These are phyloP conservation scores for Agrochola macilenta DNA, from an alignment of 2,888 invertebrate genomes.

Conservation along the genomic window DNA sequence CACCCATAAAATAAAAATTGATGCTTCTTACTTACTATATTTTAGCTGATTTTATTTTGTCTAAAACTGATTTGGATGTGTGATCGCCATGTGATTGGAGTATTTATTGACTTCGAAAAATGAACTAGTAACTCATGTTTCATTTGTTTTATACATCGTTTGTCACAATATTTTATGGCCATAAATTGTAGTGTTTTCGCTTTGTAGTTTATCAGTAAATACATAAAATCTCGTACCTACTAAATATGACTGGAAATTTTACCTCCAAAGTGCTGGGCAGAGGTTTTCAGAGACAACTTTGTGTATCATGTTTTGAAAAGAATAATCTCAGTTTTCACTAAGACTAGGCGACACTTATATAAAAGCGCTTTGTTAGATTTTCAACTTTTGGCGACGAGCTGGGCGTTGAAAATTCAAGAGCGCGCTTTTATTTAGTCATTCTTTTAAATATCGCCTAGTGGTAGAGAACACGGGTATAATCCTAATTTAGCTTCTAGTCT, in stretches of 20 bases:
- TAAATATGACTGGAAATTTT: background rate
- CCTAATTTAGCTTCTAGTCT: background rate
- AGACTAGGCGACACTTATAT: background rate
- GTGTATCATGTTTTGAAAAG: background rate
- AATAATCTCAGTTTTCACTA: background rate
- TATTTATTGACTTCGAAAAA: slow-evolving; percentile 3
- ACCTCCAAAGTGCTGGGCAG: background rate
- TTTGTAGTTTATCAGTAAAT: background rate
- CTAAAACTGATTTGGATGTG: background rate
- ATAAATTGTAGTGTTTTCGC: background rate
- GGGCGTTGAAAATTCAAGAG: background rate
- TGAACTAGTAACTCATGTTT: background rate
- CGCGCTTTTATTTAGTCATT: background rate
- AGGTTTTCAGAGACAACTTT: background rate
- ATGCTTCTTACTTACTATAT: background rate
- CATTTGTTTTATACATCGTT: slow-evolving; percentile 5
- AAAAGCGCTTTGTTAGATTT: background rate
- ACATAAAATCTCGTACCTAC: background rate
- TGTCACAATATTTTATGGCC: slow-evolving; percentile 10
- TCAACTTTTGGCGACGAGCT: background rate
- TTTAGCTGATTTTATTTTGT: background rate
- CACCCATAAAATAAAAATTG: too few species aligned
- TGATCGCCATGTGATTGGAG: background rate
- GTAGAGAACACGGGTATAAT: background rate
- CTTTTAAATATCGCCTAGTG: too few species aligned